A percentile compares a stretch with the other conserved stretches of the same genome.
Evolutionary conservation across 2,888 invertebrate genomes (phyloP).

Genomic region (Nomada fucata): DNA sequence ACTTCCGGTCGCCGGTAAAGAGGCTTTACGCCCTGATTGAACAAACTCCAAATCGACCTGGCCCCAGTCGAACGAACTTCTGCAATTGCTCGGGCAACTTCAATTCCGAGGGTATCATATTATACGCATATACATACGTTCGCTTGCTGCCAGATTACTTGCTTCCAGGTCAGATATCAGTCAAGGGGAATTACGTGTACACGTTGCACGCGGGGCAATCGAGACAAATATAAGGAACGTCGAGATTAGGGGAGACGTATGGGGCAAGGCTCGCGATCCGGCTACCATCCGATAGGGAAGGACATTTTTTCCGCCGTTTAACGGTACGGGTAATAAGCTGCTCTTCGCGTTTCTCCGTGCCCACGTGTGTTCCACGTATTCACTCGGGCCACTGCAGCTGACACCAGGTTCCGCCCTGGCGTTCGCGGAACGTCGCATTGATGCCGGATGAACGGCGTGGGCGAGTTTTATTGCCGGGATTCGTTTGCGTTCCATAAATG

Average conservation of each 20-base stretch:
- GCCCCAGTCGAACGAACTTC: slow-evolving; percentile 41
- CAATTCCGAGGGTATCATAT: slow-evolving; percentile 56
- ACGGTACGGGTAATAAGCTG: slow-evolving; percentile 27
- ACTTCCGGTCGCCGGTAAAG: slow-evolving; percentile 61
- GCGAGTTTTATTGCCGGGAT: neutral
- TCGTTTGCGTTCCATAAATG: neutral
- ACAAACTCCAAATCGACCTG: slow-evolving; percentile 58
- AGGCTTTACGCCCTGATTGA: slow-evolving; percentile 70
- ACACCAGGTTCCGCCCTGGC: neutral
- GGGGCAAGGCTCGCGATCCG: neutral
- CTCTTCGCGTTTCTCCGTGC: slow-evolving; percentile 19
- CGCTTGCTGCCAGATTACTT: slow-evolving; percentile 58
- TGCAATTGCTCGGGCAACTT: slow-evolving; percentile 36
- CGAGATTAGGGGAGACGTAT: slow-evolving; percentile 50
- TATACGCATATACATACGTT: slow-evolving; percentile 24
- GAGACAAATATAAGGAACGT: slow-evolving; percentile 56
- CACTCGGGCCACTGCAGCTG: too few species aligned
- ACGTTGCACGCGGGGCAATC: slow-evolving; percentile 28
- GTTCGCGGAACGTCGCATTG: neutral
- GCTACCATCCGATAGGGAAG: slow-evolving; percentile 33
- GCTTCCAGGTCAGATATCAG: slow-evolving; percentile 37
- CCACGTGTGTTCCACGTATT: neutral
- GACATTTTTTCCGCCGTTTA: slow-evolving; percentile 39
- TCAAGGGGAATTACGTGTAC: slow-evolving; percentile 49
- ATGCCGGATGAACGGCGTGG: too few species aligned